phyloP scores from a whole-genome alignment of 2,113 vertebrate species.

The Glaucomys volans region DNA sequence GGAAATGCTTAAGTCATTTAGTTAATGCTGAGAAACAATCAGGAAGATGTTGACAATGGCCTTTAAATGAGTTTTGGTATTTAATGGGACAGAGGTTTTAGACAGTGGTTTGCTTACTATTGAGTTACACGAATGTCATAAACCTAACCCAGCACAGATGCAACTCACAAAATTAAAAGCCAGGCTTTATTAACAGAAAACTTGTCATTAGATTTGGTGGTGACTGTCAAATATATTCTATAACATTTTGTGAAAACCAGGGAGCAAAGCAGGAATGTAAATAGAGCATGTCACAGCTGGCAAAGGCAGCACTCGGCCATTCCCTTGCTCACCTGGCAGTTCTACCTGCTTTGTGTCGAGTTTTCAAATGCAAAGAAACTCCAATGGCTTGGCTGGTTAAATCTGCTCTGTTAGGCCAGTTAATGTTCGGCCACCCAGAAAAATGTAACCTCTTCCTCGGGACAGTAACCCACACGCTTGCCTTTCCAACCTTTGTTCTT shows the following conservation, averaged over 20 bases:
- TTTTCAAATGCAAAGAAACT: constrained; percentile 60
- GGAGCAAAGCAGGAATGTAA: constrained; percentile 73
- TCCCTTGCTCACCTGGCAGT: not conserved
- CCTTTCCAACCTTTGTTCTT: constrained; percentile 4
- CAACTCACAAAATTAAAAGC: constrained; percentile 71
- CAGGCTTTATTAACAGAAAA: constrained; percentile 80
- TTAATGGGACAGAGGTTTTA: not conserved
- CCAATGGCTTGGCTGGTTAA: constrained; percentile 72
- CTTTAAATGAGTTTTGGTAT: constrained; percentile 28
- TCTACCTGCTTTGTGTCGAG: constrained; percentile 51
- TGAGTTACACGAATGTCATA: constrained; percentile 23
- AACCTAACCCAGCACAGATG: constrained; percentile 47
- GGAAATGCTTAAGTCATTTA: not conserved
- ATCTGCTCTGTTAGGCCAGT: constrained; percentile 67
- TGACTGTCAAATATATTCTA: constrained; percentile 75
- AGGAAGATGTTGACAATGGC: not conserved
- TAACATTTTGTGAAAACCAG: constrained; percentile 68
- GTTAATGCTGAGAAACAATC: constrained; percentile 59
- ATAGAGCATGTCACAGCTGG: constrained; percentile 71
- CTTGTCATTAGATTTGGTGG: not conserved
- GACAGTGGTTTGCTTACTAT: not conserved
- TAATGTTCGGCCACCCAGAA: constrained; percentile 59
- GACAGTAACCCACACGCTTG: constrained; percentile 54
- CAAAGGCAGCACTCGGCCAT: constrained; percentile 59
- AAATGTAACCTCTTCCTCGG: constrained; percentile 67